These are phyloP conservation scores for Hirtodrosophila duncani DNA, from an alignment of 2,888 invertebrate genomes.

Conservation along the genomic window DNA sequence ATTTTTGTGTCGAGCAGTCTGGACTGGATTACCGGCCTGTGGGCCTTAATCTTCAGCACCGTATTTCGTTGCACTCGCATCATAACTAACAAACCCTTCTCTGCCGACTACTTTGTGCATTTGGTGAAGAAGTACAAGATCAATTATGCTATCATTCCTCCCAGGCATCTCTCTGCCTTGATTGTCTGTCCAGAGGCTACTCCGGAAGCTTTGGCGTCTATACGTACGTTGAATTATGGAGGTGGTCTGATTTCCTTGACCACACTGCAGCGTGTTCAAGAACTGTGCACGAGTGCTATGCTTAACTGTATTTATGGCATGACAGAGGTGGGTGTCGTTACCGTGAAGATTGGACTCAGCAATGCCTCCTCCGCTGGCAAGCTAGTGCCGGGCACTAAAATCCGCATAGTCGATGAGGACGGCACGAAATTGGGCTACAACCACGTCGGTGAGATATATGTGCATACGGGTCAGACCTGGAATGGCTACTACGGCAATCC, in stretches of 20 bases:
- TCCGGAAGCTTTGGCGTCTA: slow-evolving; percentile 40
- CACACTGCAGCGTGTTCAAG: slow-evolving; percentile 48
- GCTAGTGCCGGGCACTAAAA: slow-evolving; percentile 38
- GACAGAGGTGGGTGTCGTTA: slow-evolving; percentile 60
- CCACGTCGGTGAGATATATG: slow-evolving; percentile 69
- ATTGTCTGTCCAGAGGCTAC: slow-evolving; percentile 45
- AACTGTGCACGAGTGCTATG: slow-evolving; percentile 43
- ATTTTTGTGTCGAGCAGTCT: slow-evolving; percentile 47
- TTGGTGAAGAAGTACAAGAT: slow-evolving; percentile 63
- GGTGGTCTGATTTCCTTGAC: slow-evolving; percentile 51
- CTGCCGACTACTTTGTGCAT: slow-evolving; percentile 52
- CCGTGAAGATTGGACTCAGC: slow-evolving; percentile 43
- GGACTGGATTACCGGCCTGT: slow-evolving; percentile 63
- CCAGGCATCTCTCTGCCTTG: slow-evolving; percentile 53
- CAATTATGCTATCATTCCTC: slow-evolving; percentile 48
- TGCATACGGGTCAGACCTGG: slow-evolving; percentile 55
- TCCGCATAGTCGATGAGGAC: slow-evolving; percentile 65
- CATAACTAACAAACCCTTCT: slow-evolving; percentile 53
- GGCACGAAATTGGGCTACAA: slow-evolving; percentile 49
- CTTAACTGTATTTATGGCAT: slow-evolving; percentile 61
- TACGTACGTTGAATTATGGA: slow-evolving; percentile 53
- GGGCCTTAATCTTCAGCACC: slow-evolving; percentile 40
- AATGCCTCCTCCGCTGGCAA: slow-evolving; percentile 60
- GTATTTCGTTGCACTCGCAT: slow-evolving; percentile 51
- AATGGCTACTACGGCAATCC: slow-evolving; percentile 71